Conservation (phyloP, 2,888 invertebrate genomes). For the Hypena proboscidalis region DNA sequence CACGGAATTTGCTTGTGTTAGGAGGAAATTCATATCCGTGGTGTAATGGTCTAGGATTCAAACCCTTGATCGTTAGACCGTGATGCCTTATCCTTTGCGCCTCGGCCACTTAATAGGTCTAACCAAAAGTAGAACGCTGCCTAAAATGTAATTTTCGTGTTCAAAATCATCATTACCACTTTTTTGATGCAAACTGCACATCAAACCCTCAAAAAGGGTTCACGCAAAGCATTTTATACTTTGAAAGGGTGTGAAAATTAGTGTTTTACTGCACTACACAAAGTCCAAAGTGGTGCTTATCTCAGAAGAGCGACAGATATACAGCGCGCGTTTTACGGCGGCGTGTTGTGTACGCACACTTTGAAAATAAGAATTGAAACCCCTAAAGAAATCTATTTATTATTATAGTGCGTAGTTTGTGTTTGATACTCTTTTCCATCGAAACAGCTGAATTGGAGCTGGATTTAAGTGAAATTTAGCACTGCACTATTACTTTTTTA, state of each 20-base stretch:
- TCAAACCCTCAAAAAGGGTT: slow-evolving; percentile 35
- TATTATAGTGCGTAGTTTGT: too few relatives aligned
- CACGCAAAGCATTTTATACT: slow-evolving; percentile 41
- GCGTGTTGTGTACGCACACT: slow-evolving; percentile 15
- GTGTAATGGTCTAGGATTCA: too few relatives aligned
- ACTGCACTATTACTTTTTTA: too few relatives aligned
- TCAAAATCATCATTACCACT: slow-evolving; percentile 29
- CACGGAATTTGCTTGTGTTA: too few relatives aligned
- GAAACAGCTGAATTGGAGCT: too few relatives aligned
- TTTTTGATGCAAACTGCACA: slow-evolving; percentile 21
- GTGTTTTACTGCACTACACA: slow-evolving; percentile 57
- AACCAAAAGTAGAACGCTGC: neutral
- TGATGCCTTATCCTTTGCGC: too few relatives aligned
- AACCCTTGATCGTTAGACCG: too few relatives aligned
- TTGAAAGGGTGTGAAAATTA: slow-evolving; percentile 58
- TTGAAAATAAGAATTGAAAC: neutral
- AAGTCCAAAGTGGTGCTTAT: slow-evolving; percentile 59
- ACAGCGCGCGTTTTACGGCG: slow-evolving; percentile 30
- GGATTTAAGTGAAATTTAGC: too few relatives aligned
- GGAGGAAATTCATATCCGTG: too few relatives aligned
- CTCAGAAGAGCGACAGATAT: slow-evolving; percentile 37
- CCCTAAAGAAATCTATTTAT: too few relatives aligned
- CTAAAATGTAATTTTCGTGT: slow-evolving; percentile 11
- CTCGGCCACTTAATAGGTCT: too few relatives aligned
- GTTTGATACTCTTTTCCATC: too few relatives aligned